Evolutionary conservation across 2,888 invertebrate genomes (phyloP).

Genomic region (Eubasilissa splendida): DNA sequence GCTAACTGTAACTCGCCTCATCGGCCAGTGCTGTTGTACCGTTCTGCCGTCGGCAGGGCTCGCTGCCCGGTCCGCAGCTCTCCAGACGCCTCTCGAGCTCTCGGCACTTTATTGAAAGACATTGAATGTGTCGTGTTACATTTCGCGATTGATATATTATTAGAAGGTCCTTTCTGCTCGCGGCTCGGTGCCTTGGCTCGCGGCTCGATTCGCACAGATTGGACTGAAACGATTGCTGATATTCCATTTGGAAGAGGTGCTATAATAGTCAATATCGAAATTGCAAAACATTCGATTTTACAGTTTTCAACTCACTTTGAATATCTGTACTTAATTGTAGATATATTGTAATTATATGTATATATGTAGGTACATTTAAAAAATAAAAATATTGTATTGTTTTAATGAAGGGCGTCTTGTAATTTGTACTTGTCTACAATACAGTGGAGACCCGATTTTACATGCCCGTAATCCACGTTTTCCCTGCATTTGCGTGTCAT

Average conservation of each 20-base stretch:
- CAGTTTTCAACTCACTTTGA: background rate
- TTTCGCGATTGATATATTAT: background rate
- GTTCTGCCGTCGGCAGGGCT: constrained; percentile 11
- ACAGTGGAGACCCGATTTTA: no score
- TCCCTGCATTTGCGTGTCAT: no score
- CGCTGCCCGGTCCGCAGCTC: background rate
- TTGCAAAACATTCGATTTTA: constrained; percentile 4
- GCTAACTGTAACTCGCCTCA: constrained; percentile 52
- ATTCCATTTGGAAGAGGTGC: constrained; percentile 25
- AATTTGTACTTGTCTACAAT: no score
- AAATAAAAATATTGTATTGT: no score
- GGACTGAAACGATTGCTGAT: background rate
- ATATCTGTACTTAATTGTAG: no score
- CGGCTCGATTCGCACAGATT: background rate
- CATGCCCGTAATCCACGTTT: no score
- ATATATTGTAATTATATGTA: no score
- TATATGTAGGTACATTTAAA: no score
- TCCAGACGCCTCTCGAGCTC: background rate
- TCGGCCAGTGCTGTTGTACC: constrained; percentile 14
- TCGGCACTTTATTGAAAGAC: background rate
- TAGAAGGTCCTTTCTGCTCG: background rate
- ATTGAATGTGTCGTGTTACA: background rate
- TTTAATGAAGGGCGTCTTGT: no score
- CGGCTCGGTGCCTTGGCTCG: background rate
- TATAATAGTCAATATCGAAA: constrained; percentile 24